A percentile compares a stretch with the other conserved stretches of the same genome.
phyloP scores from a whole-genome alignment of 1,140 invertebrate species.

The Euura lappo region DNA sequence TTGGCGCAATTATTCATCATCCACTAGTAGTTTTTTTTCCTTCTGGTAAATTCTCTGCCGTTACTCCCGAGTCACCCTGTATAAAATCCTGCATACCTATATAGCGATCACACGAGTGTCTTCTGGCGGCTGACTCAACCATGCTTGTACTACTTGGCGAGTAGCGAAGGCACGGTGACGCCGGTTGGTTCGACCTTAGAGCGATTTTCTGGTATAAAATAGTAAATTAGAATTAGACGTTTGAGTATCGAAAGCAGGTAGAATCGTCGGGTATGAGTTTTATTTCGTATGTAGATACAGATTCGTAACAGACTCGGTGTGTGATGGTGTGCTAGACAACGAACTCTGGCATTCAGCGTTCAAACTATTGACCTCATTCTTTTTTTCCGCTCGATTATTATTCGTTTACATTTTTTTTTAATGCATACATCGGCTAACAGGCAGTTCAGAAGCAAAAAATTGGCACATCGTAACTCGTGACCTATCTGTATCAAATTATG shows the following conservation, averaged over 20 bases:
- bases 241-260: no score
- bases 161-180: slow-evolving; percentile 36
- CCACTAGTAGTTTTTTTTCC: background rate
- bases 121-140: slow-evolving; percentile 10
- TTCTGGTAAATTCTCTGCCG: background rate
- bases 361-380: background rate
- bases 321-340: background rate
- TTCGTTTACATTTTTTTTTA: background rate
- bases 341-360: background rate
- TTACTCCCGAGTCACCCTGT: background rate
- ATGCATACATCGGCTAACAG: background rate
- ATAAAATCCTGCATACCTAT: no score
- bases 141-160: slow-evolving; percentile 42
- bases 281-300: no score
- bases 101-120: slow-evolving; percentile 11
- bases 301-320: no score
- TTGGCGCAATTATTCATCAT: background rate
- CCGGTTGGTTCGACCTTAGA: slow-evolving; percentile 37
- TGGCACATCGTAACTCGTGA: slow-evolving; percentile 4
- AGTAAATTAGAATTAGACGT: no score
- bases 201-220: slow-evolving; percentile 18
- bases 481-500: background rate
- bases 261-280: no score
- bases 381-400: background rate
- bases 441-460: background rate